phyloP scores from a whole-genome alignment of 1,140 invertebrate species.

The Catajapyx aquilonaris region DNA sequence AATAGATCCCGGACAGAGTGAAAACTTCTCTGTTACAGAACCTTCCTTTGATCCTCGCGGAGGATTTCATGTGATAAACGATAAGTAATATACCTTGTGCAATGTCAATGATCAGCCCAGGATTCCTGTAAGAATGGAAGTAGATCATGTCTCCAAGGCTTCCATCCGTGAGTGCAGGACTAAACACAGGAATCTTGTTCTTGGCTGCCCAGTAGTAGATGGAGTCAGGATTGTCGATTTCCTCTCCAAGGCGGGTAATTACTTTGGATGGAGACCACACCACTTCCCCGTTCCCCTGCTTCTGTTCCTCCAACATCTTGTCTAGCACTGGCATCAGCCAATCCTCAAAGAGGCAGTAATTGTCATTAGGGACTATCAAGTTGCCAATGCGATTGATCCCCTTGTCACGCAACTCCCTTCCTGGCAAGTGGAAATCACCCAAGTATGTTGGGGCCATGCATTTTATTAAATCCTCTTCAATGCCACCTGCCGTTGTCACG shows the following conservation, averaged over 20 bases:
- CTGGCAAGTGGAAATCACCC: conserved; percentile 72
- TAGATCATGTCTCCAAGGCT: conserved; percentile 99
- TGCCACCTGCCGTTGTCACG: conserved; percentile 91
- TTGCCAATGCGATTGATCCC: conserved; percentile 97
- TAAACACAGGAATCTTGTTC: conserved; percentile 95
- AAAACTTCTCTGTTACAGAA: no score
- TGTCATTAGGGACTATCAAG: conserved; percentile 91
- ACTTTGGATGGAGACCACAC: conserved; percentile 90
- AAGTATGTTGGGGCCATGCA: conserved; percentile 86
- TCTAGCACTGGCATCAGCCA: conserved; percentile 93
- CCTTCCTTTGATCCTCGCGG: no score
- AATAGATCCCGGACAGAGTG: no score
- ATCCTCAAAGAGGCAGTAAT: conserved; percentile 96
- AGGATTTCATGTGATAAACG: no score
- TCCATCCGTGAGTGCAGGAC: conserved; percentile 95
- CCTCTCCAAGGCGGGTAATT: conserved; percentile 59
- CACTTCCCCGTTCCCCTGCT: conserved; percentile 37
- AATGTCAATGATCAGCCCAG: conserved; percentile 85
- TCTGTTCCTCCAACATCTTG: conserved; percentile 76
- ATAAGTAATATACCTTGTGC: conserved; percentile 68
- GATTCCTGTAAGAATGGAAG: conserved; percentile 86
- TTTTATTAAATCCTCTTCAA: conserved; percentile 99
- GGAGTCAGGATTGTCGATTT: conserved; percentile 76
- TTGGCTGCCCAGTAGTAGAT: conserved; percentile 96
- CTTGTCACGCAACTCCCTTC: conserved; percentile 48